phyloP scores from a whole-genome alignment of 2,797 vertebrate species.

The Hypotaenidia okinawae region DNA sequence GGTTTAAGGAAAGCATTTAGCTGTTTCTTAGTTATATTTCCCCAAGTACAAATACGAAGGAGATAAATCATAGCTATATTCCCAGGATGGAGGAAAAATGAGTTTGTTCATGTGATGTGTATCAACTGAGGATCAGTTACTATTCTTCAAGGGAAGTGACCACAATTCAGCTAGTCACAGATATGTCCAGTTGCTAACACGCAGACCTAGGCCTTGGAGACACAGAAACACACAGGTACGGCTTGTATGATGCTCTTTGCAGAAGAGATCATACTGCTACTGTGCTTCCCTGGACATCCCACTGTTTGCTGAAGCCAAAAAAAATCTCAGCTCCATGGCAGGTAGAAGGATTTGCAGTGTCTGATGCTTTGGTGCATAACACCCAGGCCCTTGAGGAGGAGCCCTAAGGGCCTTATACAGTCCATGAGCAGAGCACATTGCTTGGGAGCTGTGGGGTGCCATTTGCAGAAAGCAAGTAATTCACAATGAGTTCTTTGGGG shows the following conservation, averaged over 20 bases:
- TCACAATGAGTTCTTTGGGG: fast-evolving
- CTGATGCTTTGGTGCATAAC: background rate
- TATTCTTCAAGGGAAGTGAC: background rate
- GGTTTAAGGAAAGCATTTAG: background rate
- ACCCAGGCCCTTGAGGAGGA: background rate
- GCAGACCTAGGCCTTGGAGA: background rate
- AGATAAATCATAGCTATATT: fast-evolving
- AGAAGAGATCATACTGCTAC: background rate
- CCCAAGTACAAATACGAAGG: background rate
- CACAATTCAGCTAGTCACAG: background rate
- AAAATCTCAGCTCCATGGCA: background rate
- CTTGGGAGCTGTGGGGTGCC: background rate
- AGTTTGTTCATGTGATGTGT: background rate
- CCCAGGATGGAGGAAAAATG: background rate
- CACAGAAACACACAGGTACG: background rate
- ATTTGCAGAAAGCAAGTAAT: background rate
- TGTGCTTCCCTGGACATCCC: background rate
- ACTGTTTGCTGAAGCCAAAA: background rate
- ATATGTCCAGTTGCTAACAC: background rate
- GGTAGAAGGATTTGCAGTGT: background rate
- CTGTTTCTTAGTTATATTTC: background rate
- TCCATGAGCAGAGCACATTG: background rate
- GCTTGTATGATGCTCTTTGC: background rate
- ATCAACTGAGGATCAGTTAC: background rate
- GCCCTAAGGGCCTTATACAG: background rate